Evolutionary conservation across 2,113 vertebrate species (phyloP), one percentile per base, ranked within the genome.

Genomic region (Nothocercus julius): DNA sequence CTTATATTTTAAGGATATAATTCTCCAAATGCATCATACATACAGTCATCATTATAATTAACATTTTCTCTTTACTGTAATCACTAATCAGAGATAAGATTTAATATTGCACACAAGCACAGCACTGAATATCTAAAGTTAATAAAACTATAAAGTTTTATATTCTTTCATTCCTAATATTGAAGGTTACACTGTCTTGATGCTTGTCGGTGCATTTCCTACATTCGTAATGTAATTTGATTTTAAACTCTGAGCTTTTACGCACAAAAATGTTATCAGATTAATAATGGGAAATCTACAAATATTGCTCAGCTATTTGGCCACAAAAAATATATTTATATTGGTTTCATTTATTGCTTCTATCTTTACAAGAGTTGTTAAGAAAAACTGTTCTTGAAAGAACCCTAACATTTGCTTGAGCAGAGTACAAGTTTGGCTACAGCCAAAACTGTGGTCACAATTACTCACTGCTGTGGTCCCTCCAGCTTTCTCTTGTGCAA

Each of bases 301-400:
- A 24, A 40, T 62, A 72, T 58, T 64, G 17, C 18, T 86, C 11
- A 68, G 67, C 19, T 45, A 13, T 4, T 44, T 21, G 15, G 45
- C 32, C 27, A 61, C 16, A 62, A 62, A 81, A 76, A 44, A 49
- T 21, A 49, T 17, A 3, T 92, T 77, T 66, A 44, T 5, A n/a
- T 76, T 59, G 58, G 12, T 47, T 67, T 32, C 17, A 25, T 66
- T 42, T 54, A 56, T 34, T 68, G 7, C 4, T 45, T 85, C 45
- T 73, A 36, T 32, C 8, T 45, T 78, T 45, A 82, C 1, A 0
- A 45, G 44, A 9, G 69, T 34, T 4, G 5, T 47, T 75, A 70
- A 47, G 30, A 59, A 34, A 40, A 15, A 49, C 15, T 0, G 0
- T 10, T 11, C 13, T 49, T 80, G 21, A 85, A 73, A 69, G 8